Evolutionary conservation across 2,113 vertebrate genomes (phyloP), one percentile per base, ranked within the genome.

Genomic region (Orthochromis malagaraziensis): DNA sequence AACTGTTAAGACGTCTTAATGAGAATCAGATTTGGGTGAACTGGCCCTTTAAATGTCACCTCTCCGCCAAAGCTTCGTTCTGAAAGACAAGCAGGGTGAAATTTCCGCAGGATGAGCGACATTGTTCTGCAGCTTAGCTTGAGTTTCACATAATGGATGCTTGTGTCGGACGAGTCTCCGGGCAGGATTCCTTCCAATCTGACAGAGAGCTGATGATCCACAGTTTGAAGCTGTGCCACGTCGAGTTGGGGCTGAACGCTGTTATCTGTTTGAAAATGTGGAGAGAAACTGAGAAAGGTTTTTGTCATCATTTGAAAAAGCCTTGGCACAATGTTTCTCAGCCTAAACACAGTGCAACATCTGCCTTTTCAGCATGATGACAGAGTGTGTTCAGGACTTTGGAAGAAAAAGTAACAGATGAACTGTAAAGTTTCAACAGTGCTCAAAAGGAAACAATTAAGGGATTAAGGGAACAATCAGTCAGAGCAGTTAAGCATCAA

Each of bases 91-190:
- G 13, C 17, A 2, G 87, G 29, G 6, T 9, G 14, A 29, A 77
- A 42, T 12, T 17, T 53, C 2, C 1, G 0, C 49, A 9, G 35
- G 26, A 83, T 6, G 21, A 57, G 73, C 1, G n/a, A 84, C 35
- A 53, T 89, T 12, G 49, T 19, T 79, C 9, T 75, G 60, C 17
- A 75, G 73, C 87, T 63, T 47, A 63, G 87, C 35, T 91, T 83
- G 47, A 47, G 63, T 88, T 91, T 91, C 87, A 86, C 12, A 40
- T 84, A 79, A 91, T 82, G 87, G 90, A 70, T 38, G 16, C 33
- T 57, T 12, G 60, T 55, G 47, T 14, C 8, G 7, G 58, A 16
- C 10, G 7, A 38, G 5, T 68, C 57, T 57, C 73, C 12, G 16
- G 16, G 4, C 60, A 88, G 87, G 79, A 83, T 2, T 82, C 7